Evolutionary conservation across 2,888 invertebrate genomes (phyloP).

Genomic region (Xanthorhoe designata): DNA sequence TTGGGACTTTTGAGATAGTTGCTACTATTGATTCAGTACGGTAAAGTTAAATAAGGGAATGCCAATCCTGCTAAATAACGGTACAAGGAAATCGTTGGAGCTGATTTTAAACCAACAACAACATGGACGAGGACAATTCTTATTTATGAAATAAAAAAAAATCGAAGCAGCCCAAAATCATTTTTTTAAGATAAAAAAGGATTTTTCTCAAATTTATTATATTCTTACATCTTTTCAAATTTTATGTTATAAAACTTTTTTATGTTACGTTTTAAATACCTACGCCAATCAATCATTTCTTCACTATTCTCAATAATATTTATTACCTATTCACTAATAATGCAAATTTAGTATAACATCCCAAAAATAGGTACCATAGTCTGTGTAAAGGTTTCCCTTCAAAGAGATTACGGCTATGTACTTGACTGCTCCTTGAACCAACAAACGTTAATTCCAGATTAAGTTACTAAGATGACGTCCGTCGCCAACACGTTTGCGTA

Average conservation of each 20-base stretch:
- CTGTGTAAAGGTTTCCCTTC: constrained; percentile 7
- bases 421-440: constrained; percentile 35
- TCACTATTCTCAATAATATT: no score
- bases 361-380: not conserved
- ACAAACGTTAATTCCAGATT: constrained; percentile 43
- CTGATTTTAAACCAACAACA: constrained; percentile 21
- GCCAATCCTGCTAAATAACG: constrained; percentile 17
- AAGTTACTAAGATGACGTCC: constrained; percentile 39
- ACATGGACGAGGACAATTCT: no score
- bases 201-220: no score
- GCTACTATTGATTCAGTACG: constrained; percentile 42
- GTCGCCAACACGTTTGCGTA: constrained; percentile 36
- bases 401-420: constrained; percentile 26
- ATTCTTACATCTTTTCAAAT: no score
- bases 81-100: constrained; percentile 35
- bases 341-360: not conserved
- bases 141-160: not conserved
- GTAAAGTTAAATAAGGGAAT: constrained; percentile 42
- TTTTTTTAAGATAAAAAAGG: no score
- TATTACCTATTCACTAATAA: not conserved
- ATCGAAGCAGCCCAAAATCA: not conserved
- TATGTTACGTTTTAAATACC: no score
- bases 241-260: no score
- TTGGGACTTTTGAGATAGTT: constrained; percentile 45
- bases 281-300: no score